A percentile compares a stretch with the other conserved stretches of the same genome.
These are phyloP conservation scores for Ips typographus DNA, from an alignment of 1,140 invertebrate genomes.

Conservation along the genomic window DNA sequence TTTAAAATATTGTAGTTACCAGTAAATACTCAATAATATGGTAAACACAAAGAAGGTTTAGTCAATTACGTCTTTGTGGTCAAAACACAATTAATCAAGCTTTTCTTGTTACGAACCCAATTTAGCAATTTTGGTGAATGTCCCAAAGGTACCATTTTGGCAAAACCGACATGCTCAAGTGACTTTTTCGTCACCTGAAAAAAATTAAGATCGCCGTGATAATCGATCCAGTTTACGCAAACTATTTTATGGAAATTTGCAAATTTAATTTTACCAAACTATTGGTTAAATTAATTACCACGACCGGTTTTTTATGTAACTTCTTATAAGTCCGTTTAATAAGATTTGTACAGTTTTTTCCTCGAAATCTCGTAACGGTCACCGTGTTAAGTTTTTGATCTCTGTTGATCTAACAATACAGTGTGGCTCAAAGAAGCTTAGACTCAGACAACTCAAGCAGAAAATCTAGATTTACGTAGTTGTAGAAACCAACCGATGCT, in stretches of 20 bases:
- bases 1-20: too few species aligned
- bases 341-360: not conserved
- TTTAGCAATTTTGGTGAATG: too few species aligned
- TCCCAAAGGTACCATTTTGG: not conserved
- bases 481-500: too few species aligned
- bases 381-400: not conserved
- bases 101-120: too few species aligned
- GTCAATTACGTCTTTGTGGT: too few species aligned
- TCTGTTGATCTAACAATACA: too few species aligned
- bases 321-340: not conserved
- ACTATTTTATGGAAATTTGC: conserved; percentile 4
- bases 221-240: conserved; percentile 10
- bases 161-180: not conserved
- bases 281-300: conserved; percentile 10
- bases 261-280: conserved; percentile 2
- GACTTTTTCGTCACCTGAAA: conserved; percentile 2
- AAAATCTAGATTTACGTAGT: too few species aligned
- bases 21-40: too few species aligned
- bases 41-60: too few species aligned
- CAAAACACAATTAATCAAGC: too few species aligned
- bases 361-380: not conserved
- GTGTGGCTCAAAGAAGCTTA: too few species aligned
- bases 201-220: conserved; percentile 3
- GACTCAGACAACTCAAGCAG: too few species aligned
- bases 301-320: conserved; percentile 4